Percentiles rank a stretch among this genome's conserved stretches.
Conservation (phyloP, 2,113 vertebrate species). For the Anoura caudifer region DNA sequence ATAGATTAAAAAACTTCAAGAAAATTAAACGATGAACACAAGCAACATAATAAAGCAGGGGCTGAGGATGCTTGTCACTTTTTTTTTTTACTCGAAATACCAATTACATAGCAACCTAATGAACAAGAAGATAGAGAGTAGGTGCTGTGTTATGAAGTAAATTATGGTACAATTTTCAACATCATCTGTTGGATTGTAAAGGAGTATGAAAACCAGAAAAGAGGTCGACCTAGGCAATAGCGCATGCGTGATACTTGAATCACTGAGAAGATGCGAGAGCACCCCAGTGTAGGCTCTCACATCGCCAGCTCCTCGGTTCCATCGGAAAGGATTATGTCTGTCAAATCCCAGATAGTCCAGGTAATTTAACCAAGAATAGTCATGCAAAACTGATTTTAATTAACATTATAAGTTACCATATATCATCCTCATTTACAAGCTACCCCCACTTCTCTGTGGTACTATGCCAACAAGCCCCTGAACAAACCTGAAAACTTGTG, state of each 20-base stretch:
- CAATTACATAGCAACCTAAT: background rate
- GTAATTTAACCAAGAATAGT: background rate
- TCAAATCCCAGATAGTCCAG: background rate
- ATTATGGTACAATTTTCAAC: background rate
- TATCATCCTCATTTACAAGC: background rate
- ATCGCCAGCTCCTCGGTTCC: background rate
- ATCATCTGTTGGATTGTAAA: background rate
- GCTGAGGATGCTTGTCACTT: background rate
- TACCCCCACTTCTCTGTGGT: background rate
- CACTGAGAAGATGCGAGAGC: background rate
- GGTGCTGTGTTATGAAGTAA: fast-evolving
- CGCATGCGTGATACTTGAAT: fast-evolving
- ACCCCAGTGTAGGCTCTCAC: background rate
- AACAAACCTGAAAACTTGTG: background rate
- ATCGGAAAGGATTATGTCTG: background rate
- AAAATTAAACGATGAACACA: background rate
- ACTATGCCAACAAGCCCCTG: background rate
- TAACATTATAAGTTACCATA: background rate
- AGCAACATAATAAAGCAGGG: background rate
- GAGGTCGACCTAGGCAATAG: background rate
- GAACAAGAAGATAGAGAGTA: background rate
- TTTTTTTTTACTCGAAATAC: background rate
- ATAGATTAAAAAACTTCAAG: background rate
- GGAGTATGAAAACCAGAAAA: background rate
- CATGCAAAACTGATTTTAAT: background rate